Percentiles rank a stretch among this genome's conserved stretches.
Conservation (phyloP, 2,888 invertebrate genomes). For the Ophonus ardosiacus region DNA sequence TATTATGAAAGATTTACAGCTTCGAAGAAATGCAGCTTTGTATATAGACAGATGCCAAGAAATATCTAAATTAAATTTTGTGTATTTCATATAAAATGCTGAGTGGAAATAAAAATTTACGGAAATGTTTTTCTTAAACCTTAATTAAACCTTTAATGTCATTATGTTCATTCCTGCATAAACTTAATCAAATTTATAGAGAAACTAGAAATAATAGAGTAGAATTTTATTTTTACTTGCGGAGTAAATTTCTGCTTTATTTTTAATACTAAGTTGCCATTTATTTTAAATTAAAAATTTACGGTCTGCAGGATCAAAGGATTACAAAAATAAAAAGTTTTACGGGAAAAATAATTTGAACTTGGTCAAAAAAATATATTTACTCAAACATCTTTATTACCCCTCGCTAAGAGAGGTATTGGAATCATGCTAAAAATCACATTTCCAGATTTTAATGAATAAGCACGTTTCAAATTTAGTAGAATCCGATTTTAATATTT, state of each 20-base stretch:
- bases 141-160: slow-evolving; percentile 26
- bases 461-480: no score
- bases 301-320: slow-evolving; percentile 3
- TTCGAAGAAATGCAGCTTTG: slow-evolving; percentile 27
- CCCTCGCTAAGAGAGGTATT: no score
- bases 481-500: no score
- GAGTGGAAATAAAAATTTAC: background rate
- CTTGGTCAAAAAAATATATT: background rate
- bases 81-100: slow-evolving; percentile 51
- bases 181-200: slow-evolving; percentile 18
- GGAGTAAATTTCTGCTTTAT: slow-evolving; percentile 6
- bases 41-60: slow-evolving; percentile 37
- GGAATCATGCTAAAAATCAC: no score
- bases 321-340: slow-evolving; percentile 7
- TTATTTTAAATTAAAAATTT: slow-evolving; percentile 22
- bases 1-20: slow-evolving; percentile 57
- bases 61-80: slow-evolving; percentile 61
- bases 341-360: background rate
- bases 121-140: background rate
- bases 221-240: slow-evolving; percentile 13
- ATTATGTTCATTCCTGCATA: slow-evolving; percentile 23
- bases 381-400: no score
- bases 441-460: no score
- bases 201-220: slow-evolving; percentile 15
- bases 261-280: slow-evolving; percentile 6